A percentile compares a stretch with the other conserved stretches of the same genome.
Evolutionary conservation across 2,113 vertebrate genomes (phyloP).

Genomic region (Ursus arctos): DNA sequence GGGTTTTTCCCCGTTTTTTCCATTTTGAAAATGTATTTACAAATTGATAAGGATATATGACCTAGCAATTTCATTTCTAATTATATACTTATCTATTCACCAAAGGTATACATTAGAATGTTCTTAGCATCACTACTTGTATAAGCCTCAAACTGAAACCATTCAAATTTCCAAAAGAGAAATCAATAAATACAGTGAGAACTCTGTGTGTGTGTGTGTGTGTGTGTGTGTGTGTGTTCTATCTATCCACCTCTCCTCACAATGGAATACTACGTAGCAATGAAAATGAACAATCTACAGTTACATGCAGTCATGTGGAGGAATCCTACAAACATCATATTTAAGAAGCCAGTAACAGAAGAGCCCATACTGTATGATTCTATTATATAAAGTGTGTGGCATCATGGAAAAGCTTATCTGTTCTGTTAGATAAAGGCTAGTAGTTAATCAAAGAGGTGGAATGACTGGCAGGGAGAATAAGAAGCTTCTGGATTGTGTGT

Average conservation of each 20-base stretch:
- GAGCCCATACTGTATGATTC: not conserved
- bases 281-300: not conserved
- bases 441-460: not conserved
- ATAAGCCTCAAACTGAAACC: not conserved
- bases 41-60: not conserved
- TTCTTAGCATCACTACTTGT: not conserved
- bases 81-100: not conserved
- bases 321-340: not conserved
- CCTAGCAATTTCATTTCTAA: not conserved
- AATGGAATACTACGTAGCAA: not conserved
- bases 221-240: not conserved
- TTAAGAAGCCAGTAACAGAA: slow-evolving; percentile 13
- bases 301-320: not conserved
- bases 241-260: not conserved
- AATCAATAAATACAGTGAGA: not conserved
- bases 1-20: not conserved
- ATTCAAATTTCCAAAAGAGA: not conserved
- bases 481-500: not conserved
- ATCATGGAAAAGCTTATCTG: not conserved
- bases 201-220: not conserved
- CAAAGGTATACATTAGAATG: slow-evolving; percentile 3
- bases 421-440: not conserved
- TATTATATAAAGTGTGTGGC: not conserved
- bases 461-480: not conserved
- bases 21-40: slow-evolving; percentile 49